Evolutionary conservation across 2,888 invertebrate species (phyloP).

Genomic region (Hoplodrina blanda): DNA sequence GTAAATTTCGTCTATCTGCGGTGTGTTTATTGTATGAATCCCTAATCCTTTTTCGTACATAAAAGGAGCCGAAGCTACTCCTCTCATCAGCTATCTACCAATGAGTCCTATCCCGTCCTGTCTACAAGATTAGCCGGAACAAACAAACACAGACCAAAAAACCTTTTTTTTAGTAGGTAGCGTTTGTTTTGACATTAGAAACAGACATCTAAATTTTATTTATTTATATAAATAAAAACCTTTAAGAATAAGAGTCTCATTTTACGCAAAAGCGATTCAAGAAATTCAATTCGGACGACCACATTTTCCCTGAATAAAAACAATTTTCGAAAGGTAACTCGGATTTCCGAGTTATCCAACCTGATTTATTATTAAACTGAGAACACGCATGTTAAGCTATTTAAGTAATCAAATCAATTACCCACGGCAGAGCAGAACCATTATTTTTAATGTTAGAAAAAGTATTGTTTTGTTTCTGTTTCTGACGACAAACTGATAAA

Average conservation of each 20-base stretch:
- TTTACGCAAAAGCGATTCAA: background rate
- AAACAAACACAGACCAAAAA: too few relatives aligned
- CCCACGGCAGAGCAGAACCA: background rate
- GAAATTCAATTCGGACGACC: background rate
- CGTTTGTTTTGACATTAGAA: too few relatives aligned
- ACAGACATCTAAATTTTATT: too few relatives aligned
- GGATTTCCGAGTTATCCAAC: background rate
- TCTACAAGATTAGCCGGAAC: too few relatives aligned
- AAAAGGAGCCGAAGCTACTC: too few relatives aligned
- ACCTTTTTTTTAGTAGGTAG: too few relatives aligned
- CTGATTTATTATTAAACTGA: constrained; percentile 25
- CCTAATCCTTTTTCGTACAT: too few relatives aligned
- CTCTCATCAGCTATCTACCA: too few relatives aligned
- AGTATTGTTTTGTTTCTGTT: constrained; percentile 6
- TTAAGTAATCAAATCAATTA: constrained; percentile 37
- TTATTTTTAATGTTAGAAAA: constrained; percentile 3
- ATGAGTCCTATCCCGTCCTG: too few relatives aligned
- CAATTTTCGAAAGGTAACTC: constrained; percentile 5
- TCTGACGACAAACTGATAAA: constrained; percentile 4
- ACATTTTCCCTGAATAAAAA: background rate
- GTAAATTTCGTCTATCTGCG: too few relatives aligned
- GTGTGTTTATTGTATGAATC: too few relatives aligned
- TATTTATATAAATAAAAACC: background rate
- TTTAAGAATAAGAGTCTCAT: background rate
- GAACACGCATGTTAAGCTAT: constrained; percentile 18